Base-by-base conservation (phyloP, 2,113 vertebrate species). In the Dasyornis broadbenti region DNA sequence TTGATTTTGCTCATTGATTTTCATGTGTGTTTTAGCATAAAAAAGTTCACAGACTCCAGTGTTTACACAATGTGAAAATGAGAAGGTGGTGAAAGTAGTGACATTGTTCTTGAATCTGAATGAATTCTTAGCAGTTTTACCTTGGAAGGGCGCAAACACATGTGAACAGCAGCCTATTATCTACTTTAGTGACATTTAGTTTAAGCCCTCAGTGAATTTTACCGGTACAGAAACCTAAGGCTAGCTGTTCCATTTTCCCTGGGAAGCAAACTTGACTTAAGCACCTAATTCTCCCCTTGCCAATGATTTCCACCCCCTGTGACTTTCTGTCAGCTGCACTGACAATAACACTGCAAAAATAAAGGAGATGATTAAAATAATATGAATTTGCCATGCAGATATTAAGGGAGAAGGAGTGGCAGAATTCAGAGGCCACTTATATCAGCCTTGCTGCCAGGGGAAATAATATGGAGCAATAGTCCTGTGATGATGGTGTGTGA, bases 1-100 rank as follows among this genome's bases (percentile, higher is more conserved):
- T 94, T 93, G 89, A 94, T 85, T 95, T 91, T 86, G n/a, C 30
- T 92, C 59, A 56, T 95, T 89, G 86, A 92, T 95, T 94, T 94
- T 90, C 59, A 52, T 45, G 82, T 91, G 87, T 73, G 63, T 91
- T 94, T 96, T 94, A 91, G 45, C 71, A 91, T 88, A 40, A 92
- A 85, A 87, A 92, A n/a, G 35, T 92, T 93, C 63, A 82, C 44
- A 44, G 78, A 92, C 47, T 63, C 84, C 33, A 31, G 44, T 45
- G 35, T 92, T 88, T 83, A 84, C 64, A 88, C 82, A 91, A 94
- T 86, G 45, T 83, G 59, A 92, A 87, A 82, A 88, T 44, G 31
- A 82, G 89, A 95, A 82, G 3, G 4, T 72, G 40, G 59, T 90
- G 72, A 86, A 94, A 91, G 59, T 70, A 76, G 28, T 71, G 61